Conservation (phyloP, 2,888 invertebrate genomes). For the Trissolcus brochymenae region DNA sequence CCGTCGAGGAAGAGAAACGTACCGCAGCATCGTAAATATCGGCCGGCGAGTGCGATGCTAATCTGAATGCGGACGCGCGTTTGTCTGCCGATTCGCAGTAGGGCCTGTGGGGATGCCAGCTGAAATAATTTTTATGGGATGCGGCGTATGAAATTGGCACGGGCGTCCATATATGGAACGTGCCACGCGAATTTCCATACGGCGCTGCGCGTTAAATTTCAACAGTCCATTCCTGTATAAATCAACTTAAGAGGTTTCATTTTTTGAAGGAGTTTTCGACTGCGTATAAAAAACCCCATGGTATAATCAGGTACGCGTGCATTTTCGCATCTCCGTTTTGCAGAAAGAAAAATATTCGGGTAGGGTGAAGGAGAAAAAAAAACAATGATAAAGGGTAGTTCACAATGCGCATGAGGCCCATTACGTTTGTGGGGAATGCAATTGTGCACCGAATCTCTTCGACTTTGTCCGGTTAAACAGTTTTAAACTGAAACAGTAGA, state of each 20-base stretch:
- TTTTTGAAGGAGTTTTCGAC: conserved; percentile 10
- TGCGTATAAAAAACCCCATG: neutral
- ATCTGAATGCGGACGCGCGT: conserved; percentile 71
- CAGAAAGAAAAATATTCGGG: neutral
- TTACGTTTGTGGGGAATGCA: conserved; percentile 63
- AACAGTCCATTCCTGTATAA: conserved; percentile 12
- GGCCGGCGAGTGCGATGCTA: conserved; percentile 67
- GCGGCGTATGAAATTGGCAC: conserved; percentile 38
- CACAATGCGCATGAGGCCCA: conserved; percentile 65
- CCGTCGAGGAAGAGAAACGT: conserved; percentile 54
- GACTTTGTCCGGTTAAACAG: conserved; percentile 37
- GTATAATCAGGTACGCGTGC: neutral
- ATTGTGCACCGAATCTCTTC: conserved; percentile 60
- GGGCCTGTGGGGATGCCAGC: conserved; percentile 39
- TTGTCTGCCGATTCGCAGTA: conserved; percentile 61
- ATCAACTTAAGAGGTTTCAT: conserved; percentile 15
- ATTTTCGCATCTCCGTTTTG: neutral
- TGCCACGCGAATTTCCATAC: conserved; percentile 34
- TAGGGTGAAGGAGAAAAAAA: neutral
- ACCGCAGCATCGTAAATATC: conserved; percentile 46
- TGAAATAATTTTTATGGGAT: conserved; percentile 33
- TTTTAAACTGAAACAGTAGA: conserved; percentile 25
- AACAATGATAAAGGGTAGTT: conserved; percentile 23
- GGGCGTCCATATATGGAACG: conserved; percentile 33
- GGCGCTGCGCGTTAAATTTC: conserved; percentile 20